These are phyloP conservation scores for Tupaia chinensis DNA, from an alignment of 2,113 vertebrate genomes.

Conservation along the genomic window DNA sequence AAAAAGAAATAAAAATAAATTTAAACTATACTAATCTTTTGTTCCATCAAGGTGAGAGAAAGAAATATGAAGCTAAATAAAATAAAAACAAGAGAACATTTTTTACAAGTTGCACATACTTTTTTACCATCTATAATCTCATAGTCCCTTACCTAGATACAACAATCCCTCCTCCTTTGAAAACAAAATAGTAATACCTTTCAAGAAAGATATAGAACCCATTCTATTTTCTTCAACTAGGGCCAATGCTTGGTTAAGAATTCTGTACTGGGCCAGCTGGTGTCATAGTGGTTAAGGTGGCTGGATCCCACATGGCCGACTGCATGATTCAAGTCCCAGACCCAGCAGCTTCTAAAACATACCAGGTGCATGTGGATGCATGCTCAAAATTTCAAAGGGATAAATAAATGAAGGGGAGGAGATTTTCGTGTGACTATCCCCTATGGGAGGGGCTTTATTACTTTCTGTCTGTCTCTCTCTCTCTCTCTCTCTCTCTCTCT, in stretches of 20 bases:
- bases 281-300: no score
- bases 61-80: neutral
- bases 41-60: neutral
- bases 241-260: neutral
- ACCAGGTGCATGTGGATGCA: no score
- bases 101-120: neutral
- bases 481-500: no score
- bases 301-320: no score
- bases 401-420: no score
- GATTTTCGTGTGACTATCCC: no score
- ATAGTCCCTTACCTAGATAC: neutral
- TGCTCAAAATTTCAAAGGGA: no score
- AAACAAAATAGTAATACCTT: neutral
- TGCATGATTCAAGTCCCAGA: no score
- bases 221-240: neutral
- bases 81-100: neutral
- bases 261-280: neutral
- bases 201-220: neutral
- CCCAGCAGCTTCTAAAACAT: no score
- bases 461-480: no score
- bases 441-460: no score
- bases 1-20: neutral
- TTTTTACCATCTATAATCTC: neutral
- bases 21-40: neutral
- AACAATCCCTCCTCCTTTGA: neutral